phyloP scores from a whole-genome alignment of 2,797 vertebrate species.

The Dicrostonyx torquatus region DNA sequence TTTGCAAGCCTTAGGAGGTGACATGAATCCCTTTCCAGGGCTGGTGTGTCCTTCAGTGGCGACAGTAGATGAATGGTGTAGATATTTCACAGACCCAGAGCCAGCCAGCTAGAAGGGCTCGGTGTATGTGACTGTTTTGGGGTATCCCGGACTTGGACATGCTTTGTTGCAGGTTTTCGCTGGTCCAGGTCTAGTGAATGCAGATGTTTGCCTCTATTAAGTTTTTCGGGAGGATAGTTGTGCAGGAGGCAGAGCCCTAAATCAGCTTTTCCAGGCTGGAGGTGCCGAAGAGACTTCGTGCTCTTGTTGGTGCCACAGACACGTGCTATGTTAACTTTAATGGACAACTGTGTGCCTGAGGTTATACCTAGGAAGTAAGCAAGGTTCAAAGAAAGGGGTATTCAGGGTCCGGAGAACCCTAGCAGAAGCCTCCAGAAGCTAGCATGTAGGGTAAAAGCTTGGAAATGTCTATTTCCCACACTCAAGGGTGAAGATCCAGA shows the following conservation, averaged over 20 bases:
- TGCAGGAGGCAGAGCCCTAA: not conserved
- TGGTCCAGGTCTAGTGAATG: not conserved
- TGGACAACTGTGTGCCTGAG: not conserved
- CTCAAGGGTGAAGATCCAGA: not conserved
- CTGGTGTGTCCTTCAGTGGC: not conserved
- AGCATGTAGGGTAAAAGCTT: accelerated
- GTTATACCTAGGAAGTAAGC: not conserved
- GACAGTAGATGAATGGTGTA: not conserved
- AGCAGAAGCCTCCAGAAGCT: not conserved
- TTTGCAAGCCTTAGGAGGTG: accelerated
- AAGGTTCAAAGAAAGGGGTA: not conserved
- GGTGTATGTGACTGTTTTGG: not conserved
- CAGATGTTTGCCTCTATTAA: not conserved
- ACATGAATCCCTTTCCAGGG: not conserved
- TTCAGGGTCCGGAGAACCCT: not conserved
- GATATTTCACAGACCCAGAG: too few species aligned
- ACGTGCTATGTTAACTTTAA: conserved; percentile 31
- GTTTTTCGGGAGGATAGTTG: not conserved
- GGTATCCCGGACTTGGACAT: not conserved
- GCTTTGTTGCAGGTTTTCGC: not conserved
- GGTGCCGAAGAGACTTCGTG: not conserved
- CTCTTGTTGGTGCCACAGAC: not conserved
- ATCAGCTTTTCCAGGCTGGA: not conserved
- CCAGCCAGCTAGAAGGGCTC: not conserved
- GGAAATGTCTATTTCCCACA: not conserved